Evolutionary conservation across 2,797 vertebrate species (phyloP), one percentile per base, ranked within the genome.

Genomic region (Sarcophilus harrisii): DNA sequence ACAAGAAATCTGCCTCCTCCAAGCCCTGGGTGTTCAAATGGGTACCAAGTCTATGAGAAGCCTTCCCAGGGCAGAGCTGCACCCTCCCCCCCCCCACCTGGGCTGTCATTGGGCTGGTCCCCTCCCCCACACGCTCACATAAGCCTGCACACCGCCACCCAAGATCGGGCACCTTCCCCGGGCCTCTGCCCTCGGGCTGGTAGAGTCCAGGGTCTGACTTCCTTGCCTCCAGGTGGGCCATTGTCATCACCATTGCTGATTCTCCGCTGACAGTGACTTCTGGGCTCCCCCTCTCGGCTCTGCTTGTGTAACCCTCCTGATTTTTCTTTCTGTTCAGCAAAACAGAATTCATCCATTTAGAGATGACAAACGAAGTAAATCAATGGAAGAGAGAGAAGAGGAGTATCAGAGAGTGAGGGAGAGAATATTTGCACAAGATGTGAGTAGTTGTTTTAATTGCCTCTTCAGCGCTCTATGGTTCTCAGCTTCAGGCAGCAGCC

Each of bases 351-450:
- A 99, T 98, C 99, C 99, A 96, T 99, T 99, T 98, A 99, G 99
- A 98, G 99, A 99, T 98, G 99, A 99, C 98, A 99, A 98, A 99
- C 99, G 99, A 98, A 99, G 99, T 99, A 99, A 99, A 99, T 99
- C 99, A 97, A 99, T 99, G 99, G 99, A 99, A 99, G 99, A 99
- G 99, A 99, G 99, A 99, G 99, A 99, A 98, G 99, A 99, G 98
- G 99, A 99, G 90, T 99, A 99, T 99, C 99, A 99, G 98, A 99
- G 98, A 99, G 99, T 98, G 98, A 99, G 99, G 98, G 99, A 99
- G 96, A 98, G 99, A 98, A 99, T 99, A 99, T 99, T 99, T 99
- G 99, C 99, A 98, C 99, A 99, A 97, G 99, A 99, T 99, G 99
- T 99, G 99, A 99, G 99, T 99, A 99, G 98, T 98, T 98, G 98